phyloP scores from a whole-genome alignment of 2,888 invertebrate species.

The Macrosiphum euphorbiae region DNA sequence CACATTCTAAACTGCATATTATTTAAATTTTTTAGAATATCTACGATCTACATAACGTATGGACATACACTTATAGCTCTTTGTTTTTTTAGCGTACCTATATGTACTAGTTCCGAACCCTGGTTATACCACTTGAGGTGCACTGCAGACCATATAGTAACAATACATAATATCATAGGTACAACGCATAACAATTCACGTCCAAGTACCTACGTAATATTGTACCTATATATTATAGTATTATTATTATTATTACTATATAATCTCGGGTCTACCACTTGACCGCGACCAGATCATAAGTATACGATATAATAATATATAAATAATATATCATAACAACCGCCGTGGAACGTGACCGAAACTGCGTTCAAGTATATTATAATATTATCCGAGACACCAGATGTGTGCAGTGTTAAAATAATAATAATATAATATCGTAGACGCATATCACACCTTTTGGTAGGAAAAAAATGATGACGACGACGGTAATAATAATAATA shows the following conservation, averaged over 20 bases:
- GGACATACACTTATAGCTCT: neutral
- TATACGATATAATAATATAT: neutral
- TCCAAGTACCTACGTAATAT: neutral
- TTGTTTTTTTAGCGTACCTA: neutral
- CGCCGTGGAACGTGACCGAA: conserved; percentile 16
- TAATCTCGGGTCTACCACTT: neutral
- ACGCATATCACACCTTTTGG: conserved; percentile 23
- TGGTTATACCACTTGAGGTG: neutral
- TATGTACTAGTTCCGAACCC: neutral
- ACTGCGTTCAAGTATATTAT: neutral
- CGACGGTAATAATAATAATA: neutral
- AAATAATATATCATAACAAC: neutral
- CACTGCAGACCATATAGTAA: neutral
- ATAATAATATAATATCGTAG: neutral
- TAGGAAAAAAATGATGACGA: neutral
- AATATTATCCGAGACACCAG: neutral
- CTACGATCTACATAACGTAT: neutral
- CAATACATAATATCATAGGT: neutral
- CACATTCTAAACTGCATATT: neutral
- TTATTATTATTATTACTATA: neutral
- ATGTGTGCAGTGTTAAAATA: neutral
- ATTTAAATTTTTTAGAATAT: neutral
- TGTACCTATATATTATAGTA: neutral
- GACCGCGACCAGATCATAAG: neutral
- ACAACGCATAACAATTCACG: neutral